These are phyloP conservation scores for Psittacula derbiana DNA, from an alignment of 2,797 vertebrate species.

Conservation along the genomic window DNA sequence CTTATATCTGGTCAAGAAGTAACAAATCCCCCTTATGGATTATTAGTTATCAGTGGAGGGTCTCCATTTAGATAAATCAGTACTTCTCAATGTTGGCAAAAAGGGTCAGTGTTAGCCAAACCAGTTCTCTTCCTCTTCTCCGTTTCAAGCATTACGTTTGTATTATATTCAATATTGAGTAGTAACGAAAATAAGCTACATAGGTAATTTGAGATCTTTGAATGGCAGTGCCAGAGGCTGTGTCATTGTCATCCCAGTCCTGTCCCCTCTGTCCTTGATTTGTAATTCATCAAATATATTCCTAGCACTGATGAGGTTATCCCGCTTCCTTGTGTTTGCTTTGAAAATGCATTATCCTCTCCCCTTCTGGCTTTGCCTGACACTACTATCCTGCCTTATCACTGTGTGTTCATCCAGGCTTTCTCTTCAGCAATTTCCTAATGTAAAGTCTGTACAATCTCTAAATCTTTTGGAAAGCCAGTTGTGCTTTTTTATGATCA, in stretches of 20 bases:
- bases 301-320: not conserved
- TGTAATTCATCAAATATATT: not conserved
- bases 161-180: not conserved
- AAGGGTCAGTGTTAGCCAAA: not conserved
- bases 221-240: not conserved
- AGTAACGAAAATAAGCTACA: not conserved
- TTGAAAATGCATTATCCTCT: not conserved
- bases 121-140: not conserved
- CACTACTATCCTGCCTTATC: not conserved
- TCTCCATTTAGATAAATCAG: not conserved
- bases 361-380: not conserved
- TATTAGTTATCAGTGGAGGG: slow-evolving; percentile 82
- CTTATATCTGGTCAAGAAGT: slow-evolving; percentile 77
- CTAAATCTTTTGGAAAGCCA: not conserved
- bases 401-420: not conserved
- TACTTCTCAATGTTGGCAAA: not conserved
- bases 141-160: not conserved
- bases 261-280: fast-evolving
- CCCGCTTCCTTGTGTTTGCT: not conserved
- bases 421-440: not conserved
- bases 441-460: not conserved
- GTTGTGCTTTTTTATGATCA: not conserved
- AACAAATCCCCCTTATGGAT: slow-evolving; percentile 77
- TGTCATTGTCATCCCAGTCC: not conserved
- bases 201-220: not conserved